These are phyloP conservation scores for Numenius arquata DNA, from an alignment of 2,113 vertebrate species.

Conservation along the genomic window DNA sequence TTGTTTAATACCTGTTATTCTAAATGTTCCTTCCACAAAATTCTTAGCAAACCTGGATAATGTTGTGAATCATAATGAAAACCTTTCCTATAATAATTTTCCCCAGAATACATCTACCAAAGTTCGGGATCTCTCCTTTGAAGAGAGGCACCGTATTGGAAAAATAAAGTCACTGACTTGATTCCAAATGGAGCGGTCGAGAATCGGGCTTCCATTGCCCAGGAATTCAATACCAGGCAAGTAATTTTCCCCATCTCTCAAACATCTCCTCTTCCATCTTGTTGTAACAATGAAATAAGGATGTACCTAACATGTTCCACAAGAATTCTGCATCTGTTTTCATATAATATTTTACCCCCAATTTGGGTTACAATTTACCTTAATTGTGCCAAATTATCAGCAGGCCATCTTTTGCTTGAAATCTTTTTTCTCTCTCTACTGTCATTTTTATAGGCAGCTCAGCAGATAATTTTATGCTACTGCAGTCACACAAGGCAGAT, in stretches of 20 bases:
- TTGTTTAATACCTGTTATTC: not conserved
- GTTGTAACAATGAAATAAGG: not conserved
- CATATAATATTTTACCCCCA: not conserved
- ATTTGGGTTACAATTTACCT: slow-evolving; percentile 4
- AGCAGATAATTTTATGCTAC: slow-evolving; percentile 53
- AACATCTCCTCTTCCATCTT: not conserved
- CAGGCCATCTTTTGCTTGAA: slow-evolving; percentile 5
- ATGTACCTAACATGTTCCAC: not conserved
- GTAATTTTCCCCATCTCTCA: not conserved
- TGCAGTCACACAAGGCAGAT: slow-evolving; percentile 63
- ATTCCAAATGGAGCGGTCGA: not conserved
- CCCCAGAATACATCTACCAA: not conserved
- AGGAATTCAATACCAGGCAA: not conserved
- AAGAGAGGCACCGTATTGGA: not conserved
- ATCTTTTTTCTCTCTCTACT: slow-evolving; percentile 6
- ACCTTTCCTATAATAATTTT: not conserved
- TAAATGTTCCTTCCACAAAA: not conserved
- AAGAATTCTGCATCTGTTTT: not conserved
- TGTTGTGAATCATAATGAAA: not conserved
- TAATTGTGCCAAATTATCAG: slow-evolving; percentile 35
- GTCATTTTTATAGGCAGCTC: slow-evolving; percentile 52
- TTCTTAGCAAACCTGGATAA: not conserved
- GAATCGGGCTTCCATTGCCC: not conserved
- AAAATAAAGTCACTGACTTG: not conserved
- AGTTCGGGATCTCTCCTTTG: not conserved